Evolutionary conservation across 2,888 invertebrate genomes (phyloP).

Genomic region (Parascotia fuliginaria): DNA sequence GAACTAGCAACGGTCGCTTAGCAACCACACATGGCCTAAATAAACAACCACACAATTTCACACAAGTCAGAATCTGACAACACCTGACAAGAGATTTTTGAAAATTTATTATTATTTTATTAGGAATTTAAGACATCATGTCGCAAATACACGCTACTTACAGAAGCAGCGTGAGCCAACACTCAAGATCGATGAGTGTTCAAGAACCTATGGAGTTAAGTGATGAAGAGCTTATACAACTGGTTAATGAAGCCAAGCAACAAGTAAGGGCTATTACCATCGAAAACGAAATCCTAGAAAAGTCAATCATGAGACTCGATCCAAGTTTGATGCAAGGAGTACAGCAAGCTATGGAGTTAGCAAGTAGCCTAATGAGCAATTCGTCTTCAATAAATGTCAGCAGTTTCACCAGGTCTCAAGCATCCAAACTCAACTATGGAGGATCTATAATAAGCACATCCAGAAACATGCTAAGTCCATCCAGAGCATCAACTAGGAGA

Average conservation of each 20-base stretch:
- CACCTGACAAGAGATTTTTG: not conserved
- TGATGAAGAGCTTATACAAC: constrained; percentile 65
- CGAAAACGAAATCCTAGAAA: constrained; percentile 84
- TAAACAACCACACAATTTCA: not conserved
- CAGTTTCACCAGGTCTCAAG: constrained; percentile 63
- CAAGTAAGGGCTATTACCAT: constrained; percentile 63
- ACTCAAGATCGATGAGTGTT: constrained; percentile 61
- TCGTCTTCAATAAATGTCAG: constrained; percentile 52
- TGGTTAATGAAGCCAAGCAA: constrained; percentile 63
- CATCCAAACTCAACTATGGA: constrained; percentile 54
- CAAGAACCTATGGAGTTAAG: constrained; percentile 62
- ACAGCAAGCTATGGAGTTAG: constrained; percentile 73
- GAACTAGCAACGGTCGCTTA: constrained; percentile 4
- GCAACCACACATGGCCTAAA: constrained; percentile 16
- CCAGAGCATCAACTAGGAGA: constrained; percentile 59
- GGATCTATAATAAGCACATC: constrained; percentile 63
- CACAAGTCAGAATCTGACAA: constrained; percentile 2
- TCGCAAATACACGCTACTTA: constrained; percentile 26
- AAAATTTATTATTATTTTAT: constrained; percentile 5
- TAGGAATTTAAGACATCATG: constrained; percentile 16
- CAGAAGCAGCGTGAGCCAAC: constrained; percentile 59
- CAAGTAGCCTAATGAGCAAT: constrained; percentile 59
- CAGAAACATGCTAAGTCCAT: constrained; percentile 55
- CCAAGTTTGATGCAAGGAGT: constrained; percentile 77
- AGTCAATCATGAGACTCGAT: constrained; percentile 73